phyloP scores from a whole-genome alignment of 2,888 invertebrate species.

The Masnerella sp. region DNA sequence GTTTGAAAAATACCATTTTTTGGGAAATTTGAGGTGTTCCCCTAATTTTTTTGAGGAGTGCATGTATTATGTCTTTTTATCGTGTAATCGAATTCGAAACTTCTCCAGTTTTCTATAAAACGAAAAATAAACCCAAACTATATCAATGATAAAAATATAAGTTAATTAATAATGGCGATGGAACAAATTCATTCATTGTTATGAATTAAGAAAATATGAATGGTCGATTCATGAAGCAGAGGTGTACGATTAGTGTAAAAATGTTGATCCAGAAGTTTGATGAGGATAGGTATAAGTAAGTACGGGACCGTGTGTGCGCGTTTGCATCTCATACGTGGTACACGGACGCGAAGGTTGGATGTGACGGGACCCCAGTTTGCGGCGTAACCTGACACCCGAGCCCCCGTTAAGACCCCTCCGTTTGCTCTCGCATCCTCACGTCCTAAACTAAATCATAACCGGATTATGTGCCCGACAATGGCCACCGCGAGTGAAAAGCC shows the following conservation, averaged over 20 bases:
- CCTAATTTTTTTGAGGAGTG: no score
- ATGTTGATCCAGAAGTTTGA: conserved; percentile 24
- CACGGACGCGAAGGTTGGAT: conserved; percentile 40
- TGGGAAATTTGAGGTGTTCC: no score
- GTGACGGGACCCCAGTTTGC: conserved; percentile 52
- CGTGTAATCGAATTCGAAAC: no score
- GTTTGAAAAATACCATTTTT: no score
- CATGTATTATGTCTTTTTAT: no score
- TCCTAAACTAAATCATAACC: conserved; percentile 76
- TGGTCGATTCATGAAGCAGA: no score
- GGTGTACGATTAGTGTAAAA: conserved; percentile 23
- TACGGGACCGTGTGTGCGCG: conserved; percentile 29
- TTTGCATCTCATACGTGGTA: conserved; percentile 27
- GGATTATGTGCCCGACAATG: conserved; percentile 74
- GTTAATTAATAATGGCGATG: no score
- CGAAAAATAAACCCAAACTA: no score
- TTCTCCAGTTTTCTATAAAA: no score
- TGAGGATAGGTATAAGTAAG: conserved; percentile 36
- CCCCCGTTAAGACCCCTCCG: conserved; percentile 66
- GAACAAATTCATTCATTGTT: no score
- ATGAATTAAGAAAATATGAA: no score
- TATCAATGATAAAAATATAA: no score
- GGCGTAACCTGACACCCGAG: conserved; percentile 73
- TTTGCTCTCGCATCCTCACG: conserved; percentile 64
- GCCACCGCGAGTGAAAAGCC: conserved; percentile 72